A percentile compares a stretch with the other conserved stretches of the same genome.
Conservation (phyloP, 2,888 invertebrate genomes). For the Osedax frankpressi region DNA sequence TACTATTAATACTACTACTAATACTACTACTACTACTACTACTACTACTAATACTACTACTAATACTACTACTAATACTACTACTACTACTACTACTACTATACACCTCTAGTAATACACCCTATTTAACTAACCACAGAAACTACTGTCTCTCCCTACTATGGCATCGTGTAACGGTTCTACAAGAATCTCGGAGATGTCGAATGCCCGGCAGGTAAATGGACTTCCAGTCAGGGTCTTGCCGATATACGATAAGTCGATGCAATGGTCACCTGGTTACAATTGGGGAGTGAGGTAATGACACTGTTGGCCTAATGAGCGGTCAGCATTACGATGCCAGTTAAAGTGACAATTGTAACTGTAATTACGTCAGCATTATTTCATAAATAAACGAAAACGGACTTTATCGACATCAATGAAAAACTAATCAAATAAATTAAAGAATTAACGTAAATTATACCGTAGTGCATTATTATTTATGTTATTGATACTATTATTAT, state of each 20-base stretch:
- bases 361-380: no score
- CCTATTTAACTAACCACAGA: conserved; percentile 43
- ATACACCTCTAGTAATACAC: no score
- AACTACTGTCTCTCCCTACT: conserved; percentile 81
- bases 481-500: no score
- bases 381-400: no score
- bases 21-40: not conserved
- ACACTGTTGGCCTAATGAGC: conserved; percentile 45
- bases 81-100: not conserved
- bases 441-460: no score
- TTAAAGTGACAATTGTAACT: no score
- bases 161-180: conserved; percentile 72
- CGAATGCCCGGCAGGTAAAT: conserved; percentile 51
- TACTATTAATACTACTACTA: not conserved
- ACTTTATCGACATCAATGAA: no score
- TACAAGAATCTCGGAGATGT: conserved; percentile 82
- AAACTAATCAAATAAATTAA: no score
- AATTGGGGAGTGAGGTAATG: conserved; percentile 10
- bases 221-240: conserved; percentile 41
- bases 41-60: not conserved
- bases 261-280: conserved; percentile 32
- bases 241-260: conserved; percentile 33
- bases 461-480: no score
- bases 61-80: not conserved
- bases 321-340: conserved; percentile 49